Evolutionary conservation across 2,888 invertebrate genomes (phyloP), one percentile per base, ranked within the genome.

Genomic region (Caenorhabditis angaria): DNA sequence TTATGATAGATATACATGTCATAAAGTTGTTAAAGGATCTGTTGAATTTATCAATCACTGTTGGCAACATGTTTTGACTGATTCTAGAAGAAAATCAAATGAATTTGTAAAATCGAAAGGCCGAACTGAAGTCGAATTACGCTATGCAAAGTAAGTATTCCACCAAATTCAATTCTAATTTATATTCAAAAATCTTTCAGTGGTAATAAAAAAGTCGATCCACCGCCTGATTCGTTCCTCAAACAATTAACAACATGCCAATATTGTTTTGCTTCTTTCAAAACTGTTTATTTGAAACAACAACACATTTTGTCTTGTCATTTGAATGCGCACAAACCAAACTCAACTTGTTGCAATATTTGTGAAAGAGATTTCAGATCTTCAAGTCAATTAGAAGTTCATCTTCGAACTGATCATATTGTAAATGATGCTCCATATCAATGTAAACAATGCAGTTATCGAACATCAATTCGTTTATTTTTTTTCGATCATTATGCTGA

Each of bases 381-480:
- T 1, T 12, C 10, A 41, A 3, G 2, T 3, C 41, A 41, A 14
- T 41, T 41, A 14, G 41, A 41, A 41, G 41, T 18, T 4, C 54
- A 54, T 54, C 24, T 54, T 18, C 24, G 18, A 4, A 27, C 4
- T 1, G 27, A 24, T 54, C 54, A 54, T 18, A 27, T 27, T 25
- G 54, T 27, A n/a, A 65, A 62, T 18, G 76, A 78, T 14, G 70
- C 76, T 10, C 78, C 78, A 22, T 78, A 78, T 24, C 14, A 59
- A n/a, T 78, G 78, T 41, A 27, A 41, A 18, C 56, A 70, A n/a
- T 78, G 78, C 65, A 66, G 62, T 20, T 78, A 61, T 28, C 61
- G 74, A 14, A 69, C 76, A 10, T 73, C 73, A 10, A 63, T 76
- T 29, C 50, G 74, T 1, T 10, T 22, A 6, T 64, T 70, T 50